phyloP scores from a whole-genome alignment of 2,113 vertebrate genomes.

The Arothron firmamentum region DNA sequence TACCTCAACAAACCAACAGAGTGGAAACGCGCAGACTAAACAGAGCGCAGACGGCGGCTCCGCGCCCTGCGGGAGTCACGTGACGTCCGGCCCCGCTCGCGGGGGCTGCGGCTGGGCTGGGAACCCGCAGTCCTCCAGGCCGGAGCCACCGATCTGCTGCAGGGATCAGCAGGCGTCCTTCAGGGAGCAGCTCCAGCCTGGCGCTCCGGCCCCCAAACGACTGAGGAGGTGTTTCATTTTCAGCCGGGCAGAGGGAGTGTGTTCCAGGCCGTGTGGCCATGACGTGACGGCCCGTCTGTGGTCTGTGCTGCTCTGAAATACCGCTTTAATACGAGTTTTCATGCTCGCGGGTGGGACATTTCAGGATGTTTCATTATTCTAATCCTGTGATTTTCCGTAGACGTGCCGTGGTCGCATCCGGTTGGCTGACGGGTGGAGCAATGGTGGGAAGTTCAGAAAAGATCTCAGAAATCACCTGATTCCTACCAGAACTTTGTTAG shows the following conservation, averaged over 20 bases:
- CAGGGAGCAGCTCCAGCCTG: constrained; percentile 26
- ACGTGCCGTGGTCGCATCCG: no score
- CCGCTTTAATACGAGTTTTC: constrained; percentile 10
- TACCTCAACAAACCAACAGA: constrained; percentile 65
- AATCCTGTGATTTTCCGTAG: no score
- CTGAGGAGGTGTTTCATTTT: constrained; percentile 64
- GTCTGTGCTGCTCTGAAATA: constrained; percentile 2
- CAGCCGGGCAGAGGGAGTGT: neutral
- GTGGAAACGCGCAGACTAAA: constrained; percentile 61
- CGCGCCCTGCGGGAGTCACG: constrained; percentile 6
- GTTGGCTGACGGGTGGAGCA: no score
- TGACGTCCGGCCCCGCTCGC: constrained; percentile 34
- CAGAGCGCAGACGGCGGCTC: constrained; percentile 31
- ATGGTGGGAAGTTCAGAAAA: no score
- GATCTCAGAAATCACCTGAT: no score
- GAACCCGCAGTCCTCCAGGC: constrained; percentile 2
- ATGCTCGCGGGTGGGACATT: constrained; percentile 14
- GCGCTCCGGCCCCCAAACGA: constrained; percentile 32
- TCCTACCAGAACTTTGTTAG: no score
- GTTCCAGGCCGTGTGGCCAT: no score
- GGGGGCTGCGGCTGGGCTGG: constrained; percentile 28
- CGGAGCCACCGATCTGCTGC: constrained; percentile 1
- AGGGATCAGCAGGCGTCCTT: constrained; percentile 20
- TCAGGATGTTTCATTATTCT: constrained; percentile 7
- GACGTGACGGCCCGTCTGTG: neutral